Evolutionary conservation across 2,113 vertebrate species (phyloP).

Genomic region (Pleuronectes platessa): DNA sequence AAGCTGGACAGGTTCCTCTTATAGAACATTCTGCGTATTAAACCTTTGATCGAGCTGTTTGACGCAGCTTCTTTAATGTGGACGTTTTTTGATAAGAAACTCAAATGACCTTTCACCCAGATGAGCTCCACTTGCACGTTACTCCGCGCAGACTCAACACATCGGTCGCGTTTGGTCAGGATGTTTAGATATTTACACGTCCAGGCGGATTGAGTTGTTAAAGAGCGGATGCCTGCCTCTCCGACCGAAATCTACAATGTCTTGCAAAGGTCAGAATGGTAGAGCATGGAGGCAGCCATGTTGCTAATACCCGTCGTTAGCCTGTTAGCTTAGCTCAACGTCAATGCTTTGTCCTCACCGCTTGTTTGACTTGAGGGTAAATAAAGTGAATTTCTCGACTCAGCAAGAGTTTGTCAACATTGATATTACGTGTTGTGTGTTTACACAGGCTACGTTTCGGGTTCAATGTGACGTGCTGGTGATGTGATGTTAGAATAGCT

Average conservation of each 20-base stretch:
- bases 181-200: neutral
- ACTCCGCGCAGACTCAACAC: accelerated
- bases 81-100: slow-evolving; percentile 9
- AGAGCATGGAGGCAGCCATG: slow-evolving; percentile 84
- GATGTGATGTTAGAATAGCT: neutral
- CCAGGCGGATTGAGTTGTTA: accelerated
- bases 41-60: accelerated
- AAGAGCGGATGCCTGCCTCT: accelerated
- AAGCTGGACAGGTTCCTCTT: accelerated
- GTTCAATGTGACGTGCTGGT: neutral
- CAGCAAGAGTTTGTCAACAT: neutral
- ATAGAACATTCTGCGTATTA: accelerated
- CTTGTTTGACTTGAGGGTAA: neutral
- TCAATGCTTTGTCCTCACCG: slow-evolving; percentile 59
- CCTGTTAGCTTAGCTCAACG: slow-evolving; percentile 39
- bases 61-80: neutral
- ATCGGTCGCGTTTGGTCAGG: accelerated
- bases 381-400: neutral
- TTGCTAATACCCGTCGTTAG: slow-evolving; percentile 68
- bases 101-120: slow-evolving; percentile 82
- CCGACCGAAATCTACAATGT: slow-evolving; percentile 49
- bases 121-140: slow-evolving; percentile 24
- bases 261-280: slow-evolving; percentile 86
- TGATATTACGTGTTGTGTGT: neutral
- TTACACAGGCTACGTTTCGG: neutral